Evolutionary conservation across 2,797 vertebrate genomes (phyloP).

Genomic region (Pangasius larnaudii): DNA sequence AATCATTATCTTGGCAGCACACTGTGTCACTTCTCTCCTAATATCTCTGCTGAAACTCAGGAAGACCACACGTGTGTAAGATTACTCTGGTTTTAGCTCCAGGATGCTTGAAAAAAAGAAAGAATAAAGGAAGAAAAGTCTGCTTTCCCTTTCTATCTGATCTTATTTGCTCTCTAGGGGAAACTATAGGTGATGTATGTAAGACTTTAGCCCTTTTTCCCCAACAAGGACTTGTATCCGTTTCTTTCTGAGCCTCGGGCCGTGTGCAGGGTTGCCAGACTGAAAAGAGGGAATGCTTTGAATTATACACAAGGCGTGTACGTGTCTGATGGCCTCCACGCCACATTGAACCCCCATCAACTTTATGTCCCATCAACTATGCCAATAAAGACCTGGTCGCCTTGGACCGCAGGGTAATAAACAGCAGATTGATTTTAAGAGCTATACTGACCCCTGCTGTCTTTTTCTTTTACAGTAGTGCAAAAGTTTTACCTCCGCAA

Average conservation of each 20-base stretch:
- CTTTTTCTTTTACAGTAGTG: background rate
- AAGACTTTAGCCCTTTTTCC: background rate
- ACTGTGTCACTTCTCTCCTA: conserved; percentile 25
- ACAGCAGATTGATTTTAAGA: conserved; percentile 16
- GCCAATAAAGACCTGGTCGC: conserved; percentile 17
- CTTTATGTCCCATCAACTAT: conserved; percentile 33
- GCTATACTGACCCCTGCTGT: conserved; percentile 59
- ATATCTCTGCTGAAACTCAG: conserved; percentile 11
- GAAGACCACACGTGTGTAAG: conserved; percentile 6
- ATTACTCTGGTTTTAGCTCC: background rate
- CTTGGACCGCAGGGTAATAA: background rate
- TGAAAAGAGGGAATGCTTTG: background rate
- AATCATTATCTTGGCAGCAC: conserved; percentile 36
- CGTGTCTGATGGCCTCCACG: conserved; percentile 13
- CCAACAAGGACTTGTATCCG: background rate
- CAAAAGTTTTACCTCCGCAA: background rate
- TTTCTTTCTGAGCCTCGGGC: conserved; percentile 3
- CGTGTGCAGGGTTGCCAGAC: conserved; percentile 5
- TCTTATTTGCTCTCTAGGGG: conserved; percentile 4
- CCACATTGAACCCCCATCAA: conserved; percentile 37
- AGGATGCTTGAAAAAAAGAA: background rate
- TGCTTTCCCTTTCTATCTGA: conserved; percentile 1
- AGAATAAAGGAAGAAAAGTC: background rate
- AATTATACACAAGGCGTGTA: conserved; percentile 22
- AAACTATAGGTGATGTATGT: background rate